Base-by-base conservation (phyloP, 2,888 invertebrate genomes). In the Ptychoptera albimana region DNA sequence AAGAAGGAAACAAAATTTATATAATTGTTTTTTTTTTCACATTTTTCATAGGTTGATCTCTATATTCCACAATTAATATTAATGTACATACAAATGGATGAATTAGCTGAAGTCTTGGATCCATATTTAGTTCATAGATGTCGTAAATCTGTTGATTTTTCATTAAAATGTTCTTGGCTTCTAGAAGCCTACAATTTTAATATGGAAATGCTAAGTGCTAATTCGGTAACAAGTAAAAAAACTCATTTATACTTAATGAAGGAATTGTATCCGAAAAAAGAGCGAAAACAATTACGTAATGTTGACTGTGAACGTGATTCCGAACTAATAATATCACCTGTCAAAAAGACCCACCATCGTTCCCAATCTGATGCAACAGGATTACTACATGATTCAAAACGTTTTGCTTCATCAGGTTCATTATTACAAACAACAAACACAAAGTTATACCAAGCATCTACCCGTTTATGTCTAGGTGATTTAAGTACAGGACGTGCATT, bases 61-160 rank as follows among this genome's bases (percentile, higher is more conserved):
- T 98, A 96, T 69, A 76, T 98, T 62, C 97, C 97, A 40, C 98
- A 98, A 68, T 69, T 98, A 59, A 84, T 98, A 58, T 91, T 91
- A 58, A 92, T 98, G 89, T 98, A 96, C 65, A 87, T 97, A 66
- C 93, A 96, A 70, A 91, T 94, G 80, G 85, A 85, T 57, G 96
- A 96, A 61, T 82, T 96, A 53, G 96, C 97, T 45, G 96, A 97
- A 71, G 89, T 87, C 6, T 70, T 87, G 46, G 84, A 86, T 68
- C 82, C 85, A 7, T 87, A 86, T 64, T 67, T 88, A 48, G 74
- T 84, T 31, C 73, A 79, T 66, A 79, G 89, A 62, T 96, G 96
- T 74, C 78, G 93, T 57, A 79, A 82, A 63, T 91, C 92, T 52
- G 87, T 89, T 48, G 93, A 96, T 69, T 98, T 98, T 67, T 91